phyloP scores from a whole-genome alignment of 2,888 invertebrate species.

The Tridacna gigas region DNA sequence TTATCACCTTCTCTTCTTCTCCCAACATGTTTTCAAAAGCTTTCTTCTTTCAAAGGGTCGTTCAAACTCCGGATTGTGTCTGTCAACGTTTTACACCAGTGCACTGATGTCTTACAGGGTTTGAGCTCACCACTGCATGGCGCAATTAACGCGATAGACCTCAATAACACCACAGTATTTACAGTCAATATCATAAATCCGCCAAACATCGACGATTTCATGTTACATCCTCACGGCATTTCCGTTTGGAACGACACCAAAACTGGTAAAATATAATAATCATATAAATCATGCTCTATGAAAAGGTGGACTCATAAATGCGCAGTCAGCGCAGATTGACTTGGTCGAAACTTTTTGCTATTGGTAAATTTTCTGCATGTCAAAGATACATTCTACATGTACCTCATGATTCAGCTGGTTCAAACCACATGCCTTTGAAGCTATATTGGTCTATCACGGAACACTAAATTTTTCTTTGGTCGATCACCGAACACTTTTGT shows the following conservation, averaged over 20 bases:
- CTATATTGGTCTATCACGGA: too few species aligned
- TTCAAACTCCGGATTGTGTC: background rate
- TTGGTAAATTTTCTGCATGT: too few species aligned
- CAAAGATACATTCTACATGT: too few species aligned
- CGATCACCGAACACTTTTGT: too few species aligned
- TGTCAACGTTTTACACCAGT: too few species aligned
- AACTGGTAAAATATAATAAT: conserved; percentile 49
- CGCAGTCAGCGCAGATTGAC: too few species aligned
- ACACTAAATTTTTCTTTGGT: too few species aligned
- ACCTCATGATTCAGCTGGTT: too few species aligned
- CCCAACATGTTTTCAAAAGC: background rate
- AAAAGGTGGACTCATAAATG: too few species aligned
- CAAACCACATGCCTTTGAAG: too few species aligned
- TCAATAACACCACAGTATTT: conserved; percentile 5
- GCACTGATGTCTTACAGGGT: background rate
- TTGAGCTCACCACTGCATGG: background rate
- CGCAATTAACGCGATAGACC: conserved; percentile 22
- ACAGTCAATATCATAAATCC: conserved; percentile 13
- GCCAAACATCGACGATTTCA: conserved; percentile 33
- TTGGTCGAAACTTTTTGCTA: too few species aligned
- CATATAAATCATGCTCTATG: too few species aligned
- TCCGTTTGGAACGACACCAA: conserved; percentile 54
- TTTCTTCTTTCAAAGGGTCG: background rate
- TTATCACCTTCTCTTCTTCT: background rate
- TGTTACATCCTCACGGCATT: conserved; percentile 52